These are phyloP conservation scores for Heliocidaris tuberculata DNA, from an alignment of 35 echinoderm and acorn worm species.

Conservation along the genomic window DNA sequence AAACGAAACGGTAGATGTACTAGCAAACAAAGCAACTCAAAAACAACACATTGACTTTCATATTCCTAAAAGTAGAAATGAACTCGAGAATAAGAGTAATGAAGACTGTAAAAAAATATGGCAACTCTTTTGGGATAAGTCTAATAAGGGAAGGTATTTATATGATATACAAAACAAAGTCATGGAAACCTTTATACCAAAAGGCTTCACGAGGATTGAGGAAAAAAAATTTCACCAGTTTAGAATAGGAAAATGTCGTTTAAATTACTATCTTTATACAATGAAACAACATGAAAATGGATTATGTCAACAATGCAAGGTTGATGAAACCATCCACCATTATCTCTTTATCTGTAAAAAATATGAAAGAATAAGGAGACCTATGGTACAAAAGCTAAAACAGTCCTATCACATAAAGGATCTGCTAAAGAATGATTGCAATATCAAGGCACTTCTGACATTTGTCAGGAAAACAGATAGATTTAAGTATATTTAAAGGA, in stretches of 20 bases:
- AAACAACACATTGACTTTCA: not conserved
- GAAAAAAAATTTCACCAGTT: not conserved
- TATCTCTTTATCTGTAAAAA: too few species aligned
- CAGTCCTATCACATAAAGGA: not conserved
- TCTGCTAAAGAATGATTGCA: too few species aligned
- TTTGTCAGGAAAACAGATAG: too few species aligned
- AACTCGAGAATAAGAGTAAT: not conserved
- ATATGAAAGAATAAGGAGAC: not conserved
- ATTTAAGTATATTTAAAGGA: too few species aligned
- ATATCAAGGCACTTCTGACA: too few species aligned
- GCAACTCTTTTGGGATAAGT: not conserved
- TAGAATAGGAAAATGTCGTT: not conserved
- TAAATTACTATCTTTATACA: not conserved
- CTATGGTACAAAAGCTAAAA: not conserved
- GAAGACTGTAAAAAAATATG: not conserved
- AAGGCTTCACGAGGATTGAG: not conserved
- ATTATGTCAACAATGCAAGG: not conserved
- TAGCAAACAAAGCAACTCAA: not conserved
- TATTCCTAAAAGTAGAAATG: not conserved
- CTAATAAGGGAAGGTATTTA: not conserved
- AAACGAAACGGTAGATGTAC: not conserved
- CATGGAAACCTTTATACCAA: not conserved
- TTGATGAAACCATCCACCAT: not conserved
- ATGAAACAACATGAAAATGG: not conserved
- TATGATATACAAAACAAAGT: not conserved